phyloP scores from a whole-genome alignment of 1,140 invertebrate genomes.

The Bilobella aurantiaca region DNA sequence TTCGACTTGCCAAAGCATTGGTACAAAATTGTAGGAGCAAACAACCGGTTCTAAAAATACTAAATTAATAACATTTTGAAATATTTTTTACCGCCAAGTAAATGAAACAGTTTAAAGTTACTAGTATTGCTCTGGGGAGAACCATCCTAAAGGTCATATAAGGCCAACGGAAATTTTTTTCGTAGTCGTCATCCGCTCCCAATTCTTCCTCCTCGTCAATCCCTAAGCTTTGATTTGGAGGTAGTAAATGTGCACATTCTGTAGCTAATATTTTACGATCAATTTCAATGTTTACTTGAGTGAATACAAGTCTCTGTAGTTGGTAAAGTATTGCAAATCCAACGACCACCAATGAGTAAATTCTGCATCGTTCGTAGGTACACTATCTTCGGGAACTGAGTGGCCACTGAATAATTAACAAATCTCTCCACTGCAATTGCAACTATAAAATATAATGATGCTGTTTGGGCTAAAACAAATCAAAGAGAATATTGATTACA shows the following conservation, averaged over 20 bases:
- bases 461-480: too few species aligned
- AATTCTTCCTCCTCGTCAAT: not conserved
- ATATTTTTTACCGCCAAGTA: not conserved
- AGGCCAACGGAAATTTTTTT: not conserved
- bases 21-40: too few species aligned
- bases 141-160: not conserved
- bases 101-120: not conserved
- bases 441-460: too few species aligned
- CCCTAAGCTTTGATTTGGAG: not conserved
- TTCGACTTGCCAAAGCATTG: too few species aligned
- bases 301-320: not conserved
- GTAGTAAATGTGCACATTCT: constrained; percentile 3
- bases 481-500: too few species aligned
- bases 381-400: not conserved
- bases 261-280: not conserved
- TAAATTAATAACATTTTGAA: not conserved
- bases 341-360: not conserved
- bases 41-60: too few species aligned
- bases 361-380: not conserved
- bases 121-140: not conserved
- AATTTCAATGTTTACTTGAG: not conserved
- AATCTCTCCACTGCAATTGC: too few species aligned
- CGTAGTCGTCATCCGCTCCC: not conserved
- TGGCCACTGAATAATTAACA: too few species aligned
- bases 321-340: not conserved